A percentile compares a stretch with the other conserved stretches of the same genome.
Conservation (phyloP, 2,888 invertebrate genomes). For the Drosophila diplacantha region DNA sequence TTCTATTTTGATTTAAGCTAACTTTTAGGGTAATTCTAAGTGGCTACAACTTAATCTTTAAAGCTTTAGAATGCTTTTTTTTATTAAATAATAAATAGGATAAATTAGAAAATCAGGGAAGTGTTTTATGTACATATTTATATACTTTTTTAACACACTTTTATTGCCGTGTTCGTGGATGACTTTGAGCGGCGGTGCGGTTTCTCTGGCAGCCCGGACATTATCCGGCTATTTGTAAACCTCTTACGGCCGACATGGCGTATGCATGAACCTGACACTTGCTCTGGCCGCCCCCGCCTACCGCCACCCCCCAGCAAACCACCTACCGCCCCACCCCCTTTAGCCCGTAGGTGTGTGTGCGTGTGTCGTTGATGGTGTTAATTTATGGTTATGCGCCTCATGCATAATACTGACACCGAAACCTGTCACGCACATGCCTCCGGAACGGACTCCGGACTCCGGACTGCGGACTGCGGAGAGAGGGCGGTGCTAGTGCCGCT, state of each 20-base stretch:
- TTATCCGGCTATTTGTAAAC: conserved; percentile 41
- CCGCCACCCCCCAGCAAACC: not conserved
- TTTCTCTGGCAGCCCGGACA: conserved; percentile 11
- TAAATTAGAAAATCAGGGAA: no score
- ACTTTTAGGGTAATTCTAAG: no score
- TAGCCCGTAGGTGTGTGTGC: conserved; percentile 16
- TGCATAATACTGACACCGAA: conserved; percentile 55
- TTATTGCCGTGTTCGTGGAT: conserved; percentile 3
- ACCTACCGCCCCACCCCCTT: not conserved
- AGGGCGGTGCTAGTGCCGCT: not conserved
- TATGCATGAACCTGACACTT: conserved; percentile 37
- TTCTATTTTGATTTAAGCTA: no score
- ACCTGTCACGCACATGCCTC: conserved; percentile 58
- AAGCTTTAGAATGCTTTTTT: no score
- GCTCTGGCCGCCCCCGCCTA: no score
- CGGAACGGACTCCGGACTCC: conserved; percentile 35
- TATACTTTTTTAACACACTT: not conserved
- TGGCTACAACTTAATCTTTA: no score
- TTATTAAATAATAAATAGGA: no score
- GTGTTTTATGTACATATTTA: not conserved
- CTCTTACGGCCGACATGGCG: conserved; percentile 32
- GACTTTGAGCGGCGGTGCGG: conserved; percentile 12
- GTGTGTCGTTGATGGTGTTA: conserved; percentile 48
- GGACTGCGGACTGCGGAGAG: conserved; percentile 9
- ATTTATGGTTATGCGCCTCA: conserved; percentile 58